phyloP scores from a whole-genome alignment of 1,140 invertebrate genomes.

The Zaprionus inermis region DNA sequence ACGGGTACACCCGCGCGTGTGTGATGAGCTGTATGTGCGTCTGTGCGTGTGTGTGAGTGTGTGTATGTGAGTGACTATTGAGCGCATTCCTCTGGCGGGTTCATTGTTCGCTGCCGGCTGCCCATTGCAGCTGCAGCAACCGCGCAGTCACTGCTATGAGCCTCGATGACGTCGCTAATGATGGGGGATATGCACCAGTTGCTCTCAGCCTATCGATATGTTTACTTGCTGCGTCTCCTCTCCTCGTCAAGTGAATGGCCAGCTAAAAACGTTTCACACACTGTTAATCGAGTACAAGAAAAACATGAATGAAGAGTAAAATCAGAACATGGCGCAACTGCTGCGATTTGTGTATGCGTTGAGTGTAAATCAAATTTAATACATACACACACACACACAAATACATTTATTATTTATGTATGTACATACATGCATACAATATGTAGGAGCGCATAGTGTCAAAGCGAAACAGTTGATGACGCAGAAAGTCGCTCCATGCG shows the following conservation, averaged over 20 bases:
- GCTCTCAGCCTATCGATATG: slow-evolving; percentile 31
- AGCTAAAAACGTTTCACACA: not conserved
- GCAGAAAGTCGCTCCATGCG: not conserved
- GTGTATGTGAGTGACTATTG: slow-evolving; percentile 22
- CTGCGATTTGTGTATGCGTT: not conserved
- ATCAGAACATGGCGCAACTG: slow-evolving; percentile 4
- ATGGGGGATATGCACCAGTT: slow-evolving; percentile 42
- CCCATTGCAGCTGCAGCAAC: slow-evolving; percentile 17
- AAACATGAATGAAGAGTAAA: not conserved
- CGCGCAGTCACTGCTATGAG: slow-evolving; percentile 12
- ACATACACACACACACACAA: slow-evolving; percentile 10
- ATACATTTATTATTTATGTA: slow-evolving; percentile 8
- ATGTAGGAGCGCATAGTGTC: not conserved
- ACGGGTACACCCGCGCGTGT: slow-evolving; percentile 5
- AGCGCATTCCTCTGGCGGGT: slow-evolving; percentile 24
- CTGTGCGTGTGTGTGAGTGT: not conserved
- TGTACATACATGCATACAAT: no score
- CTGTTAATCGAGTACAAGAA: slow-evolving; percentile 6
- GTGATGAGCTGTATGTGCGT: not conserved
- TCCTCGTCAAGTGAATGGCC: not conserved
- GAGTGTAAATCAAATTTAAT: not conserved
- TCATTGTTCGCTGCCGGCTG: slow-evolving; percentile 55
- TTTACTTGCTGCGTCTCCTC: slow-evolving; percentile 4
- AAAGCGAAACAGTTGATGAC: slow-evolving; percentile 5
- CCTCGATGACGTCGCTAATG: slow-evolving; percentile 10